Conservation (phyloP, 2,888 invertebrate genomes). For the Meandrusa payeni region DNA sequence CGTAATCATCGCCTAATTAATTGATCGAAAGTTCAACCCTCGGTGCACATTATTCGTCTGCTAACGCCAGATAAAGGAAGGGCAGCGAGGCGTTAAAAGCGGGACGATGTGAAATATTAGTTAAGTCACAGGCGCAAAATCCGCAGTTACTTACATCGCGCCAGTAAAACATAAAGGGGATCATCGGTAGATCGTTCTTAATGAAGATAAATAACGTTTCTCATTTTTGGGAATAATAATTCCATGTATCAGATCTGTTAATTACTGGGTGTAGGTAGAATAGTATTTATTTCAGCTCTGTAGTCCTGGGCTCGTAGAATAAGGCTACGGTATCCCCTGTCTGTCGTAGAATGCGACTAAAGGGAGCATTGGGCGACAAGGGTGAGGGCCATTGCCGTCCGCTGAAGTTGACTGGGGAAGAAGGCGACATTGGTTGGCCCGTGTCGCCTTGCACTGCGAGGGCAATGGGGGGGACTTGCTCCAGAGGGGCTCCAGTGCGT, state of each 20-base stretch:
- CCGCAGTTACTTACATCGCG: conserved; percentile 69
- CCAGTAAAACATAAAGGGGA: conserved; percentile 71
- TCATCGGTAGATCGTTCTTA: conserved; percentile 73
- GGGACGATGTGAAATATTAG: conserved; percentile 76
- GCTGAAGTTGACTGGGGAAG: too few relatives aligned
- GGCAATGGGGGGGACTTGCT: too few relatives aligned
- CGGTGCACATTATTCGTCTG: conserved; percentile 71
- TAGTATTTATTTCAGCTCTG: conserved; percentile 16
- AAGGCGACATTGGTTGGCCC: too few relatives aligned
- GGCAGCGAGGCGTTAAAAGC: conserved; percentile 69
- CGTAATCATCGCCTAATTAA: conserved; percentile 75
- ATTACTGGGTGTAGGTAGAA: conserved; percentile 29
- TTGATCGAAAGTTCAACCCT: conserved; percentile 78
- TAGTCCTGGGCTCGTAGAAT: too few relatives aligned
- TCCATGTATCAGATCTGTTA: conserved; percentile 55
- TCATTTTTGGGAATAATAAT: conserved; percentile 74
- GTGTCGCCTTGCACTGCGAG: too few relatives aligned
- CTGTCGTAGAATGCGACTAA: too few relatives aligned
- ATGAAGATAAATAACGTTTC: conserved; percentile 78
- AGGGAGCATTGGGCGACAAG: too few relatives aligned
- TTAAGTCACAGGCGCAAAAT: conserved; percentile 68
- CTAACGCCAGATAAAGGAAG: conserved; percentile 72
- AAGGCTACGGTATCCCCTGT: too few relatives aligned
- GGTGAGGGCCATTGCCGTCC: too few relatives aligned
- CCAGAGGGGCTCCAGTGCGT: too few relatives aligned